Base-by-base conservation (phyloP, 2,113 vertebrate species). In the Gobio gobio region DNA sequence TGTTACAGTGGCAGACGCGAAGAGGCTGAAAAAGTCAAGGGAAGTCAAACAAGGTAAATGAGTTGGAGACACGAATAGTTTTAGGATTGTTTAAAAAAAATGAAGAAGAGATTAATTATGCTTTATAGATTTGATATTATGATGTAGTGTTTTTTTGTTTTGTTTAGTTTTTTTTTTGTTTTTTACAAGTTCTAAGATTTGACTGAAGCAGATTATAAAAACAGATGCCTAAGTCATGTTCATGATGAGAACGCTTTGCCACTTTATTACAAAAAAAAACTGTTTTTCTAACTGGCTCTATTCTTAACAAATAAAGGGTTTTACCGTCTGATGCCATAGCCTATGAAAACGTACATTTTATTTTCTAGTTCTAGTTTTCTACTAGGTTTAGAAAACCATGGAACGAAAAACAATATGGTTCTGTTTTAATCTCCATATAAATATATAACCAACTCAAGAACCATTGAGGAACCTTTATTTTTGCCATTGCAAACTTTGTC, bases 1-100 rank as follows among this genome's bases (percentile, higher is more conserved):
- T 22, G 14, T 66, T 78, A 40, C 74, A 54, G 10, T 43, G 75
- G 43, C 63, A 79, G 20, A 72, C 63, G 77, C 43, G 76, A 80
- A 80, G 51, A 79, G 64, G 66, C 64, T 80, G 43, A 85, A 63
- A 36, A 47, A 51, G 66, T 1, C n/a, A n/a, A n/a, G 16, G 18
- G 29, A 85, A 72, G 66, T 73, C 24, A 54, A 74, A 49, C 84
- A 73, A 29, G 77, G 84, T 72, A 68, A 85, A 56, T 47, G 66
- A 58, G 77, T 77, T 49, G 40, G n/a, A 29, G 49, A 43, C 20
- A 70, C 36, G 20, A 75, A 26, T 49, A 82, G 51, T 83, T 83
- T 24, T 22, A 24, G 80, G 64, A 51, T 3, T 68, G 36, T 68
- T 20, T 7, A 40, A 40, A 40, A 40, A 68, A 64, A 1, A 29